Percentiles rank a stretch among this genome's conserved stretches.
Evolutionary conservation across 2,888 invertebrate genomes (phyloP).

Genomic region (Drosophila meridiana): DNA sequence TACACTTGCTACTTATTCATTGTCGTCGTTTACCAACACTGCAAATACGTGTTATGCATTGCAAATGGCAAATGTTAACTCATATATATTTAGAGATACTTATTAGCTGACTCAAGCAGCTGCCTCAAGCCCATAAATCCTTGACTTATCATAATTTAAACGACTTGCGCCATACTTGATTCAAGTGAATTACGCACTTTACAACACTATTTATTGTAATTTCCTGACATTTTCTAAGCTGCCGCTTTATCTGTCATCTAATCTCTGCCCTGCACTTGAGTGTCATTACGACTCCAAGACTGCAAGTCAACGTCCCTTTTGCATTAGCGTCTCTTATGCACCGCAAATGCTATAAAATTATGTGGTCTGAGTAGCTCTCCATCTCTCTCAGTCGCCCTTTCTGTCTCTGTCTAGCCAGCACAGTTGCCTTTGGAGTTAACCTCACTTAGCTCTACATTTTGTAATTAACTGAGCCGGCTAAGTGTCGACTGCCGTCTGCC

Average conservation of each 20-base stretch:
- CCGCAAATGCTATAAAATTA: constrained; percentile 71
- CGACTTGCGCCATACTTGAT: not conserved
- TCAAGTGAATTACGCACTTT: constrained; percentile 4
- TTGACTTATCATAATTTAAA: not conserved
- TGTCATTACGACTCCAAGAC: constrained; percentile 13
- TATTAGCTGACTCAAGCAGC: not conserved
- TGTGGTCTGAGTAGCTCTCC: constrained; percentile 35
- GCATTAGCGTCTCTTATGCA: constrained; percentile 57
- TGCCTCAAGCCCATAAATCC: not conserved
- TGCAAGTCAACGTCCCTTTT: constrained; percentile 27
- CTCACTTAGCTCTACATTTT: constrained; percentile 43
- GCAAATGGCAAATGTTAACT: not conserved
- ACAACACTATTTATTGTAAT: constrained; percentile 3
- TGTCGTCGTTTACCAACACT: not conserved
- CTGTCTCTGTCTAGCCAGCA: not conserved
- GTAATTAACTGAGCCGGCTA: constrained; percentile 74
- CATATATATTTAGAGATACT: too few species aligned
- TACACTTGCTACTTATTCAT: too few species aligned
- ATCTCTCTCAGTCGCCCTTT: not conserved
- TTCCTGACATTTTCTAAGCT: constrained; percentile 7
- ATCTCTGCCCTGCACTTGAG: constrained; percentile 39
- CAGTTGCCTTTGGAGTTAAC: constrained; percentile 20
- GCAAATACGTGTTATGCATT: not conserved
- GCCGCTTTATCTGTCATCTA: constrained; percentile 9
- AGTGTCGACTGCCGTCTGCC: constrained; percentile 73